Evolutionary conservation across 2,888 invertebrate genomes (phyloP), one percentile per base, ranked within the genome.

Genomic region (Sisyra terminalis): DNA sequence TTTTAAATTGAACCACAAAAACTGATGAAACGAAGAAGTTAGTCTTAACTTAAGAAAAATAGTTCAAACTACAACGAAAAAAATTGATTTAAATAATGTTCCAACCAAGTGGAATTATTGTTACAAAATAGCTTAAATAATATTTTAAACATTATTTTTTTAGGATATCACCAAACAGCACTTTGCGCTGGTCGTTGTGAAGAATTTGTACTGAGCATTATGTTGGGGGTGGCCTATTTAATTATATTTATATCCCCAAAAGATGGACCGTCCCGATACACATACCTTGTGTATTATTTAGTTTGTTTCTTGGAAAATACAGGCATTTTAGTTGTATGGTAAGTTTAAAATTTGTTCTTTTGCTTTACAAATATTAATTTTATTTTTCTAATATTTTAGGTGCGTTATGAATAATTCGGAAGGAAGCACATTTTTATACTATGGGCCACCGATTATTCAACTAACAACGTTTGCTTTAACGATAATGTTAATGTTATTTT

Each of bases 181-280:
- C 58, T 68, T 51, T 61, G 64, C 46, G 55, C 57, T 41, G 63
- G 55, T 46, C 55, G 62, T 41, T 65, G 64, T 48, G 64, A 65
- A 49, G 64, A 65, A 48, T 43, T 64, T 16, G 49, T 64, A 16
- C 51, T 72, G 39, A 69, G 70, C 45, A 55, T 67, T 40, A 66
- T 72, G 29, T 59, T 73, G 46, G 73, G 71, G 3, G 61, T 70
- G 46, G 71, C 74, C 2, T 71, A 73, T 54, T 64, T 75, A 15
- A 64, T 75, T 50, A 70, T 71, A 37, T 73, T 70, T 55, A 64
- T 74, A 46, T 72, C 74, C 46, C 66, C 73, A 4, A 59, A 70
- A 46, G 73, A 73, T 51, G 73, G 73, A 29, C 69, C 70, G 29
- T 74, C 75, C 3, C 59, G 74, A 45, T 64, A 65, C 48, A 55